Base-by-base conservation (phyloP, 2,113 vertebrate species). In the Scopus umbretta region DNA sequence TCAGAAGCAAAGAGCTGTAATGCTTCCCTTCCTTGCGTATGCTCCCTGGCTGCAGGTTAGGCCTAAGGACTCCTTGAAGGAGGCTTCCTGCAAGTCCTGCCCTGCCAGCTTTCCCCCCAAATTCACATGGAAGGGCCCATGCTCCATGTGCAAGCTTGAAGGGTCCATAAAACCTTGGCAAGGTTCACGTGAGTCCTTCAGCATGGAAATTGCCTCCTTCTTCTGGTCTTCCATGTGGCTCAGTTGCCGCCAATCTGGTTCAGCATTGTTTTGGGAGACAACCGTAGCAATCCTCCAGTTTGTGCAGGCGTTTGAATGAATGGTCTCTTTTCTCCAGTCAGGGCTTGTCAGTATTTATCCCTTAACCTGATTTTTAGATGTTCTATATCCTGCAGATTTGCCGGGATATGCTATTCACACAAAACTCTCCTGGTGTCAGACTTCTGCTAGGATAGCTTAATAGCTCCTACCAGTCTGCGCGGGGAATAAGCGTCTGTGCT, bases 371-470 rank as follows among this genome's bases (percentile, higher is more conserved):
- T 96, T 67, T 73, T 89, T 26, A 91, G 92, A 90, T 88, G 85
- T 93, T 95, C 81, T 94, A 49, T 61, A 70, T 93, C 96, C 93
- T 88, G 93, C 93, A 93, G 92, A 65, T 97, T 94, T 95, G 90
- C 22, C 0, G 3, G 94, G 87, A 71, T 96, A 52, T 76, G 96
- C 93, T 92, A 29, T 96, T 96, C 94, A 94, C 94, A 91, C 95
- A 65, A 40, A 96, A 13, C 84, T 94, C 94, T 95, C 52, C 89
- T 90, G 94, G 96, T 95, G 96, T 93, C 96, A 96, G 84, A 73
- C 94, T 96, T 91, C 81, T 89, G 95, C 94, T 92, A 70, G 92
- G 82, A 94, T 65, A 40, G 74, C 87, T 89, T 68, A 72, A 47
- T 61, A 58, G 85, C 92, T 95, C 74, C 78, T 21, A 58, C 95